Conservation (phyloP, 2,797 vertebrate species). For the Merluccius polli region DNA sequence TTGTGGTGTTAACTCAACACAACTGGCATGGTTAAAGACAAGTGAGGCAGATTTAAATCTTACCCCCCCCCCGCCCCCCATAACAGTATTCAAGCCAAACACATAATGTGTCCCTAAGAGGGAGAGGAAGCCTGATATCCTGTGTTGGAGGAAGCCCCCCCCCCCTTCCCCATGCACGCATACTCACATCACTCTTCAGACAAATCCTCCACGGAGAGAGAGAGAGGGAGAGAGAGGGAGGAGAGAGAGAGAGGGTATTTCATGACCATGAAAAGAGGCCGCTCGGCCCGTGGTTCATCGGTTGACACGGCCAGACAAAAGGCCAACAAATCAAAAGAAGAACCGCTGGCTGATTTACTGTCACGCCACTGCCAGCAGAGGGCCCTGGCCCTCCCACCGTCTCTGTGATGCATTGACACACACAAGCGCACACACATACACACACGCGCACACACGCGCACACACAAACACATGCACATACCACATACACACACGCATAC, state of each 20-base stretch:
- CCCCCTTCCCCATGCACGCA: slow-evolving; percentile 3
- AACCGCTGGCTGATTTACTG: slow-evolving; percentile 58
- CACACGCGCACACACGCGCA: neutral
- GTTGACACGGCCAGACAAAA: slow-evolving; percentile 68
- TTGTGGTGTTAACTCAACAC: neutral
- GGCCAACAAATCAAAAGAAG: slow-evolving; percentile 71
- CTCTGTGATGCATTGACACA: neutral
- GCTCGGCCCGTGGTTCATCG: slow-evolving; percentile 58
- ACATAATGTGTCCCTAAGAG: slow-evolving; percentile 51
- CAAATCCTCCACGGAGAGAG: slow-evolving; percentile 36
- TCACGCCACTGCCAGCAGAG: slow-evolving; percentile 45
- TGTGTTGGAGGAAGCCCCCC: slow-evolving; percentile 32
- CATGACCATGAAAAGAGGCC: slow-evolving; percentile 51
- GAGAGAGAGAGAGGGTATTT: slow-evolving; percentile 42
- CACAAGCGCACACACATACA: neutral
- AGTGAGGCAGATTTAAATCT: slow-evolving; percentile 21
- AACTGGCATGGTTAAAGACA: too few species aligned
- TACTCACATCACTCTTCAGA: slow-evolving; percentile 20
- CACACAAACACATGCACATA: neutral
- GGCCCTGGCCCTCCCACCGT: slow-evolving; percentile 27
- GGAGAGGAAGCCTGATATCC: slow-evolving; percentile 64
- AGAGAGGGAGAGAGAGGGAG: slow-evolving; percentile 12
- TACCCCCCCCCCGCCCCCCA: too few species aligned
- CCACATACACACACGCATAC: neutral
- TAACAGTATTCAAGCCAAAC: slow-evolving; percentile 14